Evolutionary conservation across 2,113 vertebrate genomes (phyloP), one percentile per base, ranked within the genome.

Genomic region (Bubo bubo): DNA sequence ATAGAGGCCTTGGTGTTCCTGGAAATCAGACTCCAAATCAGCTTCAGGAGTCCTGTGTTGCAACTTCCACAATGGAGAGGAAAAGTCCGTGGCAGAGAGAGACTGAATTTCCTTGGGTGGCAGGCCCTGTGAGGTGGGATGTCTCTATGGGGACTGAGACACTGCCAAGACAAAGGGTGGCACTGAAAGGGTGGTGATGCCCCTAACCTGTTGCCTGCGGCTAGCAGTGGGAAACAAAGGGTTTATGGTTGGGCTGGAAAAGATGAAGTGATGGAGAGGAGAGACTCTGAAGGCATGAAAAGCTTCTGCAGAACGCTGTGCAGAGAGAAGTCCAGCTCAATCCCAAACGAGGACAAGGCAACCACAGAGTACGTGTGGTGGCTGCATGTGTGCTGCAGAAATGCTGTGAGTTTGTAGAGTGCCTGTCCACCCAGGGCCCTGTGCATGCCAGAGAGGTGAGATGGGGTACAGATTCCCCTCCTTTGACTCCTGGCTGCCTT

Each of bases 401-500:
- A 72, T 15, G 14, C 77, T 49, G 28, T 6, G 37, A 41, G 35
- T 59, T 59, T 93, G 37, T 43, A 64, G 47, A 56, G 30, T 0
- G 11, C 63, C 64, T 43, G 50, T 18, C n/a, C 58, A 72, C 23
- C 32, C 60, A 74, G 26, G 24, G 41, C 9, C 59, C 74, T 49
- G 22, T 18, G 50, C 30, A 9, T 13, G 47, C 67, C 53, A 53
- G 49, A 91, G 35, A 49, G 58, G 70, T 68, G 62, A 93, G 58
- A 37, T 8, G 21, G 49, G 35, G 17, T 62, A 43, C 8, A 39
- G 53, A 17, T 60, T 60, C 66, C 62, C 35, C 35, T 91, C 55
- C 84, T 88, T 88, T 94, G 85, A 93, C 83, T 97, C 75, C 85
- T 98, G 93, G 37, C 63, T 94, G 96, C 93, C 59, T 95, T 86